Base-by-base conservation (phyloP, 2,113 vertebrate genomes). In the Typhlomys cinereus region DNA sequence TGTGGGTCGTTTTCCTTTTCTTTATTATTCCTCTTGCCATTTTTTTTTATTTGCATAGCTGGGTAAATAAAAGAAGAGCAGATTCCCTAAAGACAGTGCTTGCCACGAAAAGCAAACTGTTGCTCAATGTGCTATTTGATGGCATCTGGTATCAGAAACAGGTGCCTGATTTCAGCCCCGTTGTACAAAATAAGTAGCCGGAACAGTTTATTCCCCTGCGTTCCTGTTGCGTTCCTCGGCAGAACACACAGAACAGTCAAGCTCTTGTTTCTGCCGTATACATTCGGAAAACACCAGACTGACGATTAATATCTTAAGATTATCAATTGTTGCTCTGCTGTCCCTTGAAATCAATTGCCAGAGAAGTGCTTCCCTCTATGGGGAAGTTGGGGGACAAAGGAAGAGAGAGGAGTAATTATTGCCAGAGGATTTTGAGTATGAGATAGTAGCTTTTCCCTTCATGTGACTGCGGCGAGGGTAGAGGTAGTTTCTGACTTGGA, bases 1-100 rank as follows among this genome's bases (percentile, higher is more conserved):
- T 93, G 69, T 46, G 59, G 94, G 50, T 62, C 21, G 71, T 92
- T 96, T 90, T 91, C 44, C 95, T 95, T 95, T 64, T 25, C 69
- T 69, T 90, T 75, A 64, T 95, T 52, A 44, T 21, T 31, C 12
- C 34, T 17, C 75, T 83, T 67, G 69, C 39, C 7, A 29, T 52
- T 84, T 50, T 23, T 48, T 94, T 94, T 92, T 97, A 88, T 97
- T 96, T 95, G 83, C 82, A 23, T 93, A 95, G 89, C 94, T 95
- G 94, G 59, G 79, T 92, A 94, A 94, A 92, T 94, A 96, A 91
- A 76, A 92, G 90, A 85, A 88, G 83, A 90, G 76, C 93, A 66
- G 84, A 90, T 85, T 69, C 69, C 34, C 57, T 67, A 76, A 41
- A 87, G 70, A 90, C 59, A 85, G 89, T 78, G 54, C 54, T 92